Conservation (phyloP, 1,140 invertebrate genomes). For the Orussus abietinus region DNA sequence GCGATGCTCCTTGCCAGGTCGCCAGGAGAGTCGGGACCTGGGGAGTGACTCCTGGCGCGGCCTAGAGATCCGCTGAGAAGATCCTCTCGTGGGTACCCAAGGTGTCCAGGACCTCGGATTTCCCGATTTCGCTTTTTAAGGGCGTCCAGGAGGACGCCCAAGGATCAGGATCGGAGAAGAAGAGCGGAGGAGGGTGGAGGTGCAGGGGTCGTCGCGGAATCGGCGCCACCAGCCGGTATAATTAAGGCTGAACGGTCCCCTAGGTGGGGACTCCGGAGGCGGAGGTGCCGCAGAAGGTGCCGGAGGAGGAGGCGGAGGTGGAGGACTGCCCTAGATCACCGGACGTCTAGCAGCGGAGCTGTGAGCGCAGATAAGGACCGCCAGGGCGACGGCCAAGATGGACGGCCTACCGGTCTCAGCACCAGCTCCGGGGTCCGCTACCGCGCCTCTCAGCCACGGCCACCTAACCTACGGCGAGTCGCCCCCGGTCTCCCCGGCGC, state of each 20-base stretch:
- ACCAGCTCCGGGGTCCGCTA: slow-evolving; percentile 32
- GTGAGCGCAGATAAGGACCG: slow-evolving; percentile 54
- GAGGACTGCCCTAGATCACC: slow-evolving; percentile 50
- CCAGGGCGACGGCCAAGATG: slow-evolving; percentile 53
- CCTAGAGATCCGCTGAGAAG: no score
- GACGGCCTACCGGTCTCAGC: slow-evolving; percentile 48
- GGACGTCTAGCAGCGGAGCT: slow-evolving; percentile 51
- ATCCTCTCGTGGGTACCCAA: no score
- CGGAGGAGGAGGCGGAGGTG: background rate
- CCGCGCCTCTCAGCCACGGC: slow-evolving; percentile 27
- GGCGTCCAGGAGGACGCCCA: no score
- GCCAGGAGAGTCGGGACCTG: slow-evolving; percentile 1
- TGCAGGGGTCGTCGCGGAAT: no score
- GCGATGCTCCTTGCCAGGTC: background rate
- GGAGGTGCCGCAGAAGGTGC: background rate
- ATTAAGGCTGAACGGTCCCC: slow-evolving; percentile 23
- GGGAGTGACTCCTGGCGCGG: background rate
- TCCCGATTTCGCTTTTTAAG: background rate
- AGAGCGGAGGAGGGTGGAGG: no score
- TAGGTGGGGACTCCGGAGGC: slow-evolving; percentile 7
- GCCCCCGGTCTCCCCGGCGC: no score
- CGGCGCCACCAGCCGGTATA: slow-evolving; percentile 19
- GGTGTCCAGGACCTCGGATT: no score
- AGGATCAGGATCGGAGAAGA: background rate
- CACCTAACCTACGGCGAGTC: slow-evolving; percentile 17